Evolutionary conservation across 2,113 vertebrate genomes (phyloP).

Genomic region (Heterotilapia buettikoferi): DNA sequence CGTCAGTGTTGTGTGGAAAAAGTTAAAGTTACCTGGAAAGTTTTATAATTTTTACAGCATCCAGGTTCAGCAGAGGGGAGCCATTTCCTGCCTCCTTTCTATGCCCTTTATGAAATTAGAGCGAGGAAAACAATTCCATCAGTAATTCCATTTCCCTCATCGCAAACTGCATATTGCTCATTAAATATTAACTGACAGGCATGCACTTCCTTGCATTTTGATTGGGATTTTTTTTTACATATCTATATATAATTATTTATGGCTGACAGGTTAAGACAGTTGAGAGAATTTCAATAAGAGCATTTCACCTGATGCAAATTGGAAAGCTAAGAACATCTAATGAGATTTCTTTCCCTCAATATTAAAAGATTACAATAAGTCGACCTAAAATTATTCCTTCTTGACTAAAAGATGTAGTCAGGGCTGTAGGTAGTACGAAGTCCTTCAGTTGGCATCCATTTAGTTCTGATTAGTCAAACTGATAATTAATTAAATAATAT

Average conservation of each 20-base stretch:
- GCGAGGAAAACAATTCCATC: constrained; percentile 33
- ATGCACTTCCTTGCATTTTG: constrained; percentile 39
- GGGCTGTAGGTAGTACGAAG: not conserved
- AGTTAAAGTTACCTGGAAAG: not conserved
- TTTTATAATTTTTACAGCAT: constrained; percentile 14
- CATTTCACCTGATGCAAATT: not conserved
- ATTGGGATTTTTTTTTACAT: constrained; percentile 20
- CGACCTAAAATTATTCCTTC: not conserved
- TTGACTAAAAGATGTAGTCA: not conserved
- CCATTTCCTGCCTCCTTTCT: not conserved
- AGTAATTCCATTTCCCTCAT: constrained; percentile 61
- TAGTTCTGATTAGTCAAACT: not conserved
- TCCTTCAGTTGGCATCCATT: not conserved
- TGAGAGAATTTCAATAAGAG: constrained; percentile 14
- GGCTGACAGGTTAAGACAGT: constrained; percentile 3
- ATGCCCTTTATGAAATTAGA: constrained; percentile 39
- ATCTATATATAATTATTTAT: constrained; percentile 29
- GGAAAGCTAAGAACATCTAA: not conserved
- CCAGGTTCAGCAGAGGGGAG: not conserved
- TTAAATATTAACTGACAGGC: constrained; percentile 64
- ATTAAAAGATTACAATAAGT: not conserved
- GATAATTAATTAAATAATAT: constrained; percentile 1
- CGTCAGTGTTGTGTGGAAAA: not conserved
- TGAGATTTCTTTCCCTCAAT: not conserved
- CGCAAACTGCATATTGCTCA: constrained; percentile 50